phyloP scores from a whole-genome alignment of 2,113 vertebrate genomes.

The Sterna hirundo region DNA sequence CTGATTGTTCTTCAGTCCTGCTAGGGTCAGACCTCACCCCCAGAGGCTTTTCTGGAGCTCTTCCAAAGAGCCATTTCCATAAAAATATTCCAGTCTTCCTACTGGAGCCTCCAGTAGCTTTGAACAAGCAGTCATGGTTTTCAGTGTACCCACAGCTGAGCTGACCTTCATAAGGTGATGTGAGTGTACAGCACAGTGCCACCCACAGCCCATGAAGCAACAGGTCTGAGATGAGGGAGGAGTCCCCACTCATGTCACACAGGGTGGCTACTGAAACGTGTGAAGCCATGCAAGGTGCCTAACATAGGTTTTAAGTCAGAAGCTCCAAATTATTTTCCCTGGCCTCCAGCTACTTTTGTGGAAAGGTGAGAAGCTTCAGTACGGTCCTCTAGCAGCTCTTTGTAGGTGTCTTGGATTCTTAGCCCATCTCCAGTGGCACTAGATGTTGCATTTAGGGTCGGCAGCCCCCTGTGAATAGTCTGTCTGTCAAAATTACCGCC shows the following conservation, averaged over 20 bases:
- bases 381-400: neutral
- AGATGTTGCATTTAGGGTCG: neutral
- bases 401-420: neutral
- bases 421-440: neutral
- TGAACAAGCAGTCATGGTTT: neutral
- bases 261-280: fast-evolving
- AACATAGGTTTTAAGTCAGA: neutral
- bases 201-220: neutral
- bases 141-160: neutral
- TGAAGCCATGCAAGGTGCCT: neutral
- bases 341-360: neutral
- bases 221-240: neutral
- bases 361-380: neutral
- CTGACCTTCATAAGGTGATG: neutral
- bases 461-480: neutral
- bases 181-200: neutral
- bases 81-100: neutral
- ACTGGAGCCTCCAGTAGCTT: neutral
- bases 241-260: neutral
- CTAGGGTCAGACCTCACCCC: neutral
- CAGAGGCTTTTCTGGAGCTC: neutral
- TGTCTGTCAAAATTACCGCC: neutral
- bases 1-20: neutral
- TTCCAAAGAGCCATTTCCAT: neutral
- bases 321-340: neutral